Base-by-base conservation (phyloP, 2,888 invertebrate species). In the Pharmacophagus antenor region DNA sequence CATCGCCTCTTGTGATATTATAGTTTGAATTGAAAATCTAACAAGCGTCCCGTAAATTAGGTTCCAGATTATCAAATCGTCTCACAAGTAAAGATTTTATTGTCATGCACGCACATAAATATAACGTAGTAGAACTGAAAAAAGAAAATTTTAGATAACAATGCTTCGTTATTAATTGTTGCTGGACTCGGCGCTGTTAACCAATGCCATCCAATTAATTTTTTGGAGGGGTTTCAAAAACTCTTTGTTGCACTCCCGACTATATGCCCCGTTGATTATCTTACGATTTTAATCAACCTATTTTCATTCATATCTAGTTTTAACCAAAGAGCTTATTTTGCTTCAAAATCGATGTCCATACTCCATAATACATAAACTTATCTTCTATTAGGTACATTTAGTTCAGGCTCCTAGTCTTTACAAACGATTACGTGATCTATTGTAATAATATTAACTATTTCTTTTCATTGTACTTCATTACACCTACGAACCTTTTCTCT, bases 141-240 rank as follows among this genome's bases (percentile, higher is more conserved):
- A 37, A 37, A 31, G n/a, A 37, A n/a, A 31, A 31, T 31, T n/a
- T 18, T n/a, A 27, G 20, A n/a, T 25, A 46, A 18, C 42, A 54
- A 27, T 54, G 27, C 20, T 46, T 4, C 8, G 21, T 18, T 18
- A 17, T 21, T 54, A 54, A 46, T 46, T 54, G 27, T 21, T 20
- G 42, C 31, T 54, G 42, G 5, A 8, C 20, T 27, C 23, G 10
- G 22, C 22, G 10, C 41, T 12, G 22, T 47, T 22, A 44, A 44
- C 20, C 1, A 15, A 23, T 54, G 7, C 18, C 8, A 15, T 46
- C 27, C 46, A 46, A 54, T 54, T 54, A 54, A 15, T 21, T 31
- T 15, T 44, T 54, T 21, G 12, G 27, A 10, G 21, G 7, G 23
- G 20, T n/a, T 46, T 54, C 27, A 20, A 25, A 25, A 20, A 8